Evolutionary conservation across 2,888 invertebrate genomes (phyloP).

Genomic region (Anagyrus pseudococci): DNA sequence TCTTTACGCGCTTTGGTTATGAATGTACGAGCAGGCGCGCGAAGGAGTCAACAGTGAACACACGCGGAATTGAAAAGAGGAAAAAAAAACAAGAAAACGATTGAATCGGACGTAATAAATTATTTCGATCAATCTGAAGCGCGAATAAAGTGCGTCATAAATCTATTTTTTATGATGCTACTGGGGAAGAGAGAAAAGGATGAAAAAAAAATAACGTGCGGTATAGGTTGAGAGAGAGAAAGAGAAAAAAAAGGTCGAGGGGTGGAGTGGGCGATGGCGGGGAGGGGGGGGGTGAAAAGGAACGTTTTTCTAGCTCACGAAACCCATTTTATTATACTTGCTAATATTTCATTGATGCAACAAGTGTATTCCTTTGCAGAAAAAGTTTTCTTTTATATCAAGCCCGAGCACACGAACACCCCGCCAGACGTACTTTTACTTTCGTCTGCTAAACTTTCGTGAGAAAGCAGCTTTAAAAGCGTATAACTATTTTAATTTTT

Average conservation of each 20-base stretch:
- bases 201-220: no score
- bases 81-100: no score
- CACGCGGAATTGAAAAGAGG: no score
- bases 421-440: neutral
- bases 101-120: no score
- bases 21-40: no score
- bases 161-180: neutral
- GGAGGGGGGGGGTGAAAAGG: neutral
- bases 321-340: neutral
- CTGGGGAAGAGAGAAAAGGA: neutral
- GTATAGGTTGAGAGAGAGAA: neutral
- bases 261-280: neutral
- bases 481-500: neutral
- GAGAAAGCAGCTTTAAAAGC: neutral
- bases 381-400: constrained; percentile 1
- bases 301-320: neutral
- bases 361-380: constrained; percentile 16
- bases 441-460: neutral
- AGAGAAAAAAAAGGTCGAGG: neutral
- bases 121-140: no score
- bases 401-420: neutral
- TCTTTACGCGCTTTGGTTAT: no score
- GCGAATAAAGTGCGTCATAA: neutral
- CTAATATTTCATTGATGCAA: constrained; percentile 10
- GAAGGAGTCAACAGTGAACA: no score